Conservation (phyloP, 2,797 vertebrate species). For the Acestrorhynchus altus region DNA sequence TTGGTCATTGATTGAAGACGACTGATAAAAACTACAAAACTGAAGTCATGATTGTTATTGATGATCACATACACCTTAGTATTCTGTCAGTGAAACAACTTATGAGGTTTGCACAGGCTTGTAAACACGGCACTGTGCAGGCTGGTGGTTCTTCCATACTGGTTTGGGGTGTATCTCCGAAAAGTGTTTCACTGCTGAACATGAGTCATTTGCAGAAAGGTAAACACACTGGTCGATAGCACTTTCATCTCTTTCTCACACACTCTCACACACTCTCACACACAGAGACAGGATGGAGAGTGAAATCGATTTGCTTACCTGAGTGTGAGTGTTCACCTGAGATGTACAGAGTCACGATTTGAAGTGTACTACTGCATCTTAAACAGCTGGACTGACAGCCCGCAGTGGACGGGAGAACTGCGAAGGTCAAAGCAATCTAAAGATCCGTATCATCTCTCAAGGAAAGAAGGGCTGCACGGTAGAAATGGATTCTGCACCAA, state of each 20-base stretch:
- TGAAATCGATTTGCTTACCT: constrained; percentile 9
- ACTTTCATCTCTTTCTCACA: neutral
- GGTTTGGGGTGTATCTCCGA: too few relatives aligned
- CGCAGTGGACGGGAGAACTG: neutral
- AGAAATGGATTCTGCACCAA: neutral
- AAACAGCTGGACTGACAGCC: neutral
- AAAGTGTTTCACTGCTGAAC: neutral
- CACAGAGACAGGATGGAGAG: neutral
- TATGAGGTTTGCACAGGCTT: too few relatives aligned
- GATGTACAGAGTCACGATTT: neutral
- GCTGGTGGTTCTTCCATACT: too few relatives aligned
- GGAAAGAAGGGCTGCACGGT: neutral
- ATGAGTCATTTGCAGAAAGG: neutral
- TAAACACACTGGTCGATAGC: neutral
- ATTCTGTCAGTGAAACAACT: too few relatives aligned
- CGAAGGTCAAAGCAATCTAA: neutral
- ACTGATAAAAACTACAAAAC: too few relatives aligned
- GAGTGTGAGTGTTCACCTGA: constrained; percentile 1
- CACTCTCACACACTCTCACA: constrained; percentile 13
- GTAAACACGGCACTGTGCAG: too few relatives aligned
- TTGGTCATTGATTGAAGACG: too few relatives aligned
- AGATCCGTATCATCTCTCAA: neutral
- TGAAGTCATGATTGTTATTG: too few relatives aligned
- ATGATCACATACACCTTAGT: too few relatives aligned
- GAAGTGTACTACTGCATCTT: neutral